Evolutionary conservation across 2,113 vertebrate genomes (phyloP).

Genomic region (Natator depressus): DNA sequence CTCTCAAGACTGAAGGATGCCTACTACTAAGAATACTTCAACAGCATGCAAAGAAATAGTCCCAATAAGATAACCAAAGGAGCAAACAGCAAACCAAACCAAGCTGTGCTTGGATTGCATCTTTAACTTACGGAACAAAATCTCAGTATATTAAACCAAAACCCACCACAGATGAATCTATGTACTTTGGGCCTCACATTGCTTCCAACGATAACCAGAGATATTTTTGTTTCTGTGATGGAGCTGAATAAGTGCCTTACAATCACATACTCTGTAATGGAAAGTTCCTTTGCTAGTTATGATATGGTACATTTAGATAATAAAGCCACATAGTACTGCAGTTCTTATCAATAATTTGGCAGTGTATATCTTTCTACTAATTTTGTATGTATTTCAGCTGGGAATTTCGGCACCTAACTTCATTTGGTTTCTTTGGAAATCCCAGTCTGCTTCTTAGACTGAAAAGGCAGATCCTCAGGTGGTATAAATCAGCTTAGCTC

Average conservation of each 20-base stretch:
- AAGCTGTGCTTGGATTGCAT: neutral
- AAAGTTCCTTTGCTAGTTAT: accelerated
- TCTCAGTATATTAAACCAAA: neutral
- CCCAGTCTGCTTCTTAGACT: neutral
- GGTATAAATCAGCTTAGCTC: neutral
- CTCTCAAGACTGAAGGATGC: too few species aligned
- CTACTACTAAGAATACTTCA: neutral
- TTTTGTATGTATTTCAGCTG: neutral
- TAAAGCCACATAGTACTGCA: neutral
- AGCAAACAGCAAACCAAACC: neutral
- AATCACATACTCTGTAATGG: neutral
- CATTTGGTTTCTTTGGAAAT: neutral
- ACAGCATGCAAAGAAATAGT: neutral
- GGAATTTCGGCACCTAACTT: neutral
- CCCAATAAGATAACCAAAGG: neutral
- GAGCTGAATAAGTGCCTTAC: neutral
- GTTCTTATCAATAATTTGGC: neutral
- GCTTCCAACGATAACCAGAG: accelerated
- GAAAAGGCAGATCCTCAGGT: neutral
- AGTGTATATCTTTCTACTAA: neutral
- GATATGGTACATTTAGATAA: neutral
- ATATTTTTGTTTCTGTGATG: neutral
- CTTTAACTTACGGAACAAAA: neutral
- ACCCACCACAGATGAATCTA: neutral
- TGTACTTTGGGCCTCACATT: neutral